phyloP scores from a whole-genome alignment of 2,113 vertebrate genomes.

The Cololabis saira region DNA sequence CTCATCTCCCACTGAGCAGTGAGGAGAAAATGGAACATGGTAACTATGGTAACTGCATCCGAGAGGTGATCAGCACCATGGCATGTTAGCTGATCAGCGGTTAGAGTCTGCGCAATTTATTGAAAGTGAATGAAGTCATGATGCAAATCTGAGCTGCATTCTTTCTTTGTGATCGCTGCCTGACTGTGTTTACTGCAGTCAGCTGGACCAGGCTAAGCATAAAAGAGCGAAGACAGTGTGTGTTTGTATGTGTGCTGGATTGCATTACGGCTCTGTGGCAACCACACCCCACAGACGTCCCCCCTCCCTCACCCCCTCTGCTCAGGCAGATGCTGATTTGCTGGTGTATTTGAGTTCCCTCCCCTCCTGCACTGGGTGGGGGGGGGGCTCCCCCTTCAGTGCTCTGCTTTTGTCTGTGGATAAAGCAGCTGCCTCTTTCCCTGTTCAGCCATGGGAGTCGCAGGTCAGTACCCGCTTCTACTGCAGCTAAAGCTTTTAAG shows the following conservation, averaged over 20 bases:
- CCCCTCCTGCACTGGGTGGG: slow-evolving; percentile 49
- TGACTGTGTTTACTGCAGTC: slow-evolving; percentile 24
- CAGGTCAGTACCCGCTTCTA: slow-evolving; percentile 82
- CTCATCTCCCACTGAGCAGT: slow-evolving; percentile 37
- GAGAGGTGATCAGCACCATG: slow-evolving; percentile 59
- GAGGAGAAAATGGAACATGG: slow-evolving; percentile 77
- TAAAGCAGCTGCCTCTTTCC: slow-evolving; percentile 81
- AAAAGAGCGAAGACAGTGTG: slow-evolving; percentile 36
- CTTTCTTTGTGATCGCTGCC: slow-evolving; percentile 20
- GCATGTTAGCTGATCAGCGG: slow-evolving; percentile 32
- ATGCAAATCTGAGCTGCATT: slow-evolving; percentile 22
- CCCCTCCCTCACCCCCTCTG: slow-evolving; percentile 11
- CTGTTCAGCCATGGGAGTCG: slow-evolving; percentile 83
- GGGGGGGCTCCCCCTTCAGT: slow-evolving; percentile 52
- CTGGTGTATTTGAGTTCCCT: slow-evolving; percentile 58
- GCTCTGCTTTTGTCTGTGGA: slow-evolving; percentile 81
- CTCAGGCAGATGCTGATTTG: slow-evolving; percentile 63
- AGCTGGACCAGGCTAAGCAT: slow-evolving; percentile 18
- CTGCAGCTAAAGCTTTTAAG: slow-evolving; percentile 61
- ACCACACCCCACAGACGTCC: slow-evolving; percentile 58
- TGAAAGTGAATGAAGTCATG: not conserved
- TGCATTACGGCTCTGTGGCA: slow-evolving; percentile 67
- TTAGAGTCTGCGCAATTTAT: not conserved
- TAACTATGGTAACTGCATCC: slow-evolving; percentile 86
- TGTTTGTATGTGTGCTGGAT: slow-evolving; percentile 46